Evolutionary conservation across 2,113 vertebrate species (phyloP), one percentile per base, ranked within the genome.

Genomic region (Apaloderma vittatum): DNA sequence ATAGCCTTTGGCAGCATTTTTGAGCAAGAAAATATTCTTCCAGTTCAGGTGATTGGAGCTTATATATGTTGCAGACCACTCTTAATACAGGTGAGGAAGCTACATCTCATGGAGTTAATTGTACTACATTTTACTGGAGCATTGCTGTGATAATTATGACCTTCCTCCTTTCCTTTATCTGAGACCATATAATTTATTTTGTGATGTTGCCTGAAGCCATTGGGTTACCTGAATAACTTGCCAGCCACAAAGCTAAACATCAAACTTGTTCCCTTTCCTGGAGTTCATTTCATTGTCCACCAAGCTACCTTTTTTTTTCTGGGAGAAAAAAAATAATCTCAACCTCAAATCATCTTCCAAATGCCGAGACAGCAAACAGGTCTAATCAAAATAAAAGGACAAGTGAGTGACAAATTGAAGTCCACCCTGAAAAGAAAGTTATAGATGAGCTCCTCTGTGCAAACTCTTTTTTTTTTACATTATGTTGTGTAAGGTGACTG

Each of bases 291-390:
- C 40, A 32, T 27, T 26, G 6, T 70, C 59, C 3, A 6, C 24
- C 30, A 59, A 46, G 15, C 7, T 74, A 3, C 12, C 8, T 15
- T 36, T 61, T 52, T 71, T 40, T 54, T 26, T 7, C 32, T 8
- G 7, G 9, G 5, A 9, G 2, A 0, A 0, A 4, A 12, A 34
- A 20, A 20, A 3, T n/a, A 12, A 40, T 40, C 40, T 29, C 37
- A 78, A 27, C 11, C 22, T 81, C 2, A 3, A 82, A 43, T 34
- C 12, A 37, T 67, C 61, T 80, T 71, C 36, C 29, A 51, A 8
- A 57, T 72, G 19, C 37, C 68, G 72, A 75, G 11, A 22, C 40
- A 81, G 55, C 23, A 37, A 83, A 40, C 14, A 6, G 30, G 20
- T 24, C 27, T 72, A 29, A 67, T 75, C 81, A 59, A 78, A 83